Evolutionary conservation across 2,797 vertebrate genomes (phyloP).

Genomic region (Mycteria americana): DNA sequence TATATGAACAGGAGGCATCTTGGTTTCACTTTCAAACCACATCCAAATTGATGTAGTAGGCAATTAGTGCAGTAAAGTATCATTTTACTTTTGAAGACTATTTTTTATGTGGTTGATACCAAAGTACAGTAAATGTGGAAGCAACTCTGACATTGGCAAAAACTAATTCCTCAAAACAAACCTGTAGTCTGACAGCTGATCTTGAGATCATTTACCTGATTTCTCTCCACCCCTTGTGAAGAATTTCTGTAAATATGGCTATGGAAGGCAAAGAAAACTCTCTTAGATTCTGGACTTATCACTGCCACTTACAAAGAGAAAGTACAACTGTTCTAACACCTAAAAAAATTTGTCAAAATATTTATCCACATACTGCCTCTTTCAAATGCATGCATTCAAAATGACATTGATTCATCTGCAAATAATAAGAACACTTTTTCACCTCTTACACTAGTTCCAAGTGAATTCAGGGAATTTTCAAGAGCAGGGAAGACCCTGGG

Average conservation of each 20-base stretch:
- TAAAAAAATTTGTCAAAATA: background rate
- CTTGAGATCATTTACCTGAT: background rate
- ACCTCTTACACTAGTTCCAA: conserved; percentile 19
- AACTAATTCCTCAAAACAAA: background rate
- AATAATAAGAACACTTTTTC: background rate
- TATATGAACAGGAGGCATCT: background rate
- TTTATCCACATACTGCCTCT: background rate
- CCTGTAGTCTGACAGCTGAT: background rate
- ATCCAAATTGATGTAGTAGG: background rate
- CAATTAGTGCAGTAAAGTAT: background rate
- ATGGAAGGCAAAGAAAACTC: background rate
- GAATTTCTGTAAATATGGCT: background rate
- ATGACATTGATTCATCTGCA: background rate
- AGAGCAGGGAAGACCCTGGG: conserved; percentile 46
- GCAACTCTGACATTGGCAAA: background rate
- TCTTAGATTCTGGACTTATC: background rate
- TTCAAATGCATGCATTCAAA: background rate
- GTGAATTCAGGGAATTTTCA: conserved; percentile 50
- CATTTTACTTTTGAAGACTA: background rate
- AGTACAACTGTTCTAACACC: background rate
- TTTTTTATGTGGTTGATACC: background rate
- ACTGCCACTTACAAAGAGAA: background rate
- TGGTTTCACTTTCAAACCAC: background rate
- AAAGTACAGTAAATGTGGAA: background rate
- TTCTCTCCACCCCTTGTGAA: background rate